phyloP scores from a whole-genome alignment of 2,888 invertebrate genomes.

The Tryphoninae sp. region DNA sequence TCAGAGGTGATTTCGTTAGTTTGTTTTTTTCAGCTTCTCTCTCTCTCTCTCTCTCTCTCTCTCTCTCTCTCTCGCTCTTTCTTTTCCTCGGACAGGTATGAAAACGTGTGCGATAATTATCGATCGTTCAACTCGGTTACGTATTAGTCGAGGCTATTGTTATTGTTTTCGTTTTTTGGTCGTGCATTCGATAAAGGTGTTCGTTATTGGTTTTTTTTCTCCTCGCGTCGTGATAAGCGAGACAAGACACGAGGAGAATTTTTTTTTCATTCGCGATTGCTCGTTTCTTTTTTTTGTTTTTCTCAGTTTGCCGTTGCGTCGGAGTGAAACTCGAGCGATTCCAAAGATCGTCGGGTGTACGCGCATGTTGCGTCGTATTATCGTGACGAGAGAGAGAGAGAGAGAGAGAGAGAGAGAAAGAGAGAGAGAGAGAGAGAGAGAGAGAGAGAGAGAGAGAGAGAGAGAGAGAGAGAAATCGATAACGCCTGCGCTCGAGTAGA shows the following conservation, averaged over 20 bases:
- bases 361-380: slow-evolving; percentile 8
- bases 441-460: not conserved
- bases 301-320: not conserved
- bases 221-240: not conserved
- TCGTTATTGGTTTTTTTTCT: not conserved
- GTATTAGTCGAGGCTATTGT: not conserved
- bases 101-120: slow-evolving; percentile 19
- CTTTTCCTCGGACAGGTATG: slow-evolving; percentile 7
- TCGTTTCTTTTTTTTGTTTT: not conserved
- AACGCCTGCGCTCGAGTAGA: slow-evolving; percentile 38
- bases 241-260: not conserved
- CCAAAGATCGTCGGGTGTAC: slow-evolving; percentile 35
- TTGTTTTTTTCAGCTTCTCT: slow-evolving; percentile 16
- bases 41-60: too few relatives aligned
- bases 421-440: not conserved
- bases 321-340: slow-evolving; percentile 14
- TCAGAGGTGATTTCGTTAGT: slow-evolving; percentile 21
- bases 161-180: not conserved
- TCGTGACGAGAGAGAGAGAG: not conserved
- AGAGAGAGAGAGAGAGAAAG: not conserved
- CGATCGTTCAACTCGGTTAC: not conserved
- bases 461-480: slow-evolving; percentile 35
- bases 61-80: too few relatives aligned
- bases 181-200: not conserved
- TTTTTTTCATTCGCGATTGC: not conserved